A percentile compares a stretch with the other conserved stretches of the same genome.
Evolutionary conservation across 1,140 invertebrate species (phyloP).

Genomic region (Drosophila sturtevanti): DNA sequence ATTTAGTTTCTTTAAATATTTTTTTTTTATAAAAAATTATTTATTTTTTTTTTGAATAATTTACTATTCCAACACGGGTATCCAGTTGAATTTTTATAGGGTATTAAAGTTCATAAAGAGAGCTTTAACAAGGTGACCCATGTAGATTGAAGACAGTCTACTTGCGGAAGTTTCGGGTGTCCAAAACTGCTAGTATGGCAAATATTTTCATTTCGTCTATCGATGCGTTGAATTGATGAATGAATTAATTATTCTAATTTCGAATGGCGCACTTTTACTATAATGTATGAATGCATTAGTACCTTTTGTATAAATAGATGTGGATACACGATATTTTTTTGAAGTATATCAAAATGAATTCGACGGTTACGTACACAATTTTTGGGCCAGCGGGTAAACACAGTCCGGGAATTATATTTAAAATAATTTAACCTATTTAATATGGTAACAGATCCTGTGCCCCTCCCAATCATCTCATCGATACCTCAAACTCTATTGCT

Average conservation of each 20-base stretch:
- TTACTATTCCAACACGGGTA: too few relatives aligned
- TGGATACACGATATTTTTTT: not conserved
- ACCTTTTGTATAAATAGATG: not conserved
- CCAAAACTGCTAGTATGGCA: too few relatives aligned
- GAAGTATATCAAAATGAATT: not conserved
- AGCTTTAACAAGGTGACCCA: too few relatives aligned
- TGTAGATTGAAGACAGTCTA: too few relatives aligned
- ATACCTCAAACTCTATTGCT: slow-evolving; percentile 88
- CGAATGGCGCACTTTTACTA: not conserved
- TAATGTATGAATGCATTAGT: not conserved
- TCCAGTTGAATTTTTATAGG: too few relatives aligned
- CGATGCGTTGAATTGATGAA: not conserved
- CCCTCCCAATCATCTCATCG: slow-evolving; percentile 86
- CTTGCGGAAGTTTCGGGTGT: too few relatives aligned
- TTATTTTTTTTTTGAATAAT: too few relatives aligned
- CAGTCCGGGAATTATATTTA: not conserved
- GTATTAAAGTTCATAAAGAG: too few relatives aligned
- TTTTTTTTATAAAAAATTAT: too few relatives aligned
- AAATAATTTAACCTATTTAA: not conserved
- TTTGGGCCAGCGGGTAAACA: not conserved
- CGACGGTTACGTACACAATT: not conserved
- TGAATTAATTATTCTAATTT: not conserved
- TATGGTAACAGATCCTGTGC: not conserved
- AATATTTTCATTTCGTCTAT: too few relatives aligned
- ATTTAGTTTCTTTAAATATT: too few relatives aligned